These are phyloP conservation scores for Dicranocentrus wangi DNA, from an alignment of 2,888 invertebrate genomes.

Conservation along the genomic window DNA sequence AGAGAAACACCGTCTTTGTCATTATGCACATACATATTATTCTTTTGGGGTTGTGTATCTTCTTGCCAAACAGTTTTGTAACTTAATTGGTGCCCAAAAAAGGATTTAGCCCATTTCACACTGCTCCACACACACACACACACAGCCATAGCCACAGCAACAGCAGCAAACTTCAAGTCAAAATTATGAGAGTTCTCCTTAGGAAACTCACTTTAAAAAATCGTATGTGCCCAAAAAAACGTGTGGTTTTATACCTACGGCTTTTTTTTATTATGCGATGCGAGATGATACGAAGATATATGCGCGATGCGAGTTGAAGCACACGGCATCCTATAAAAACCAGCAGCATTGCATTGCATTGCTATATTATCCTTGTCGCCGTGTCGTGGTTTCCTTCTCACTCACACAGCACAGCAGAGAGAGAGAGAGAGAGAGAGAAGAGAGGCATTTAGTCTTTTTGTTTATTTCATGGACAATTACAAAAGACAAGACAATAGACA, in stretches of 20 bases:
- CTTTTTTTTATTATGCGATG: too few relatives aligned
- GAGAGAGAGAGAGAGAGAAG: not conserved
- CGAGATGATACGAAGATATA: too few relatives aligned
- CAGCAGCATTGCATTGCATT: too few relatives aligned
- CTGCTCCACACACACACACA: too few relatives aligned
- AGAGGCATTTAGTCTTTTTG: constrained; percentile 39
- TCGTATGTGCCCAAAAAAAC: too few relatives aligned
- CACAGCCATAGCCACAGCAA: too few relatives aligned
- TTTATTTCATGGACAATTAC: constrained; percentile 62
- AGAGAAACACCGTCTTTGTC: constrained; percentile 22
- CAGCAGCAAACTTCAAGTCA: constrained; percentile 28
- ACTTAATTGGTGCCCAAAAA: constrained; percentile 60
- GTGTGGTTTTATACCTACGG: too few relatives aligned
- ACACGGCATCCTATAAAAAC: too few relatives aligned
- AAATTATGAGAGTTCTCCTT: constrained; percentile 28
- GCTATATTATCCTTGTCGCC: not conserved
- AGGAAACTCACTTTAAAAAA: too few relatives aligned
- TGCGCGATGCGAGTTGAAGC: too few relatives aligned
- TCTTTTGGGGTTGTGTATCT: constrained; percentile 8
- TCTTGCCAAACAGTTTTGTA: constrained; percentile 39
- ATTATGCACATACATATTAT: not conserved
- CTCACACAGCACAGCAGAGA: too few relatives aligned
- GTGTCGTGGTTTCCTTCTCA: too few relatives aligned
- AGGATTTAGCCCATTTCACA: constrained; percentile 54
- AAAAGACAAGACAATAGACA: constrained; percentile 49